These are phyloP conservation scores for Hetaerina titia DNA, from an alignment of 2,888 invertebrate genomes.

Conservation along the genomic window DNA sequence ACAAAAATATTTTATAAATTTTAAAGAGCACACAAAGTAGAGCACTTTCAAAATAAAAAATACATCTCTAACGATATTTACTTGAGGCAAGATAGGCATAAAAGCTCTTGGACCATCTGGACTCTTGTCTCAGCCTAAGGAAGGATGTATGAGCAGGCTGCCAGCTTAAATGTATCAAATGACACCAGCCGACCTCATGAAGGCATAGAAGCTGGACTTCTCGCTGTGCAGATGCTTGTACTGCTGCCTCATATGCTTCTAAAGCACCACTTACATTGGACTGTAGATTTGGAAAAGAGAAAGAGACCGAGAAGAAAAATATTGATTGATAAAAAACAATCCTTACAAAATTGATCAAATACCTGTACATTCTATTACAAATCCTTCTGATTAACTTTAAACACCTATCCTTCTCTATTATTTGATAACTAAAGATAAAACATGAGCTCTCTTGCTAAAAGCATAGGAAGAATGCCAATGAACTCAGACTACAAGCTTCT, in stretches of 20 bases:
- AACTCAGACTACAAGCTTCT: too few species aligned
- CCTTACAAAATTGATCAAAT: too few species aligned
- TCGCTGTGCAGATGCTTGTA: conserved; percentile 81
- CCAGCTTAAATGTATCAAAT: conserved; percentile 82
- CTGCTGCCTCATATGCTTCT: conserved; percentile 80
- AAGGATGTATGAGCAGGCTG: conserved; percentile 79
- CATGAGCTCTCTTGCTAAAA: too few species aligned
- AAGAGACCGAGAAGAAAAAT: neutral
- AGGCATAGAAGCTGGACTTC: conserved; percentile 82
- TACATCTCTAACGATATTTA: conserved; percentile 72
- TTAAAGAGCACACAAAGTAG: neutral
- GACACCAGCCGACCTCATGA: conserved; percentile 85
- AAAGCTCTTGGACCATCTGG: conserved; percentile 84
- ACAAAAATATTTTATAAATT: neutral
- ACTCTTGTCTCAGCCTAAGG: conserved; percentile 80
- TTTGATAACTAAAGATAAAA: too few species aligned
- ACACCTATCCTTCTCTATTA: too few species aligned
- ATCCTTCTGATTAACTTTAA: too few species aligned
- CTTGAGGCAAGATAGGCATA: conserved; percentile 82
- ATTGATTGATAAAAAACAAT: neutral
- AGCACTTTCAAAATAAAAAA: neutral
- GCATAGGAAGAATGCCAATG: too few species aligned
- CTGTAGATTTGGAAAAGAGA: conserved; percentile 75
- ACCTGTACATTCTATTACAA: too few species aligned
- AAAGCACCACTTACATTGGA: conserved; percentile 81